These are phyloP conservation scores for Cyclargus thomasi DNA, from an alignment of 1,140 invertebrate genomes.

Conservation along the genomic window DNA sequence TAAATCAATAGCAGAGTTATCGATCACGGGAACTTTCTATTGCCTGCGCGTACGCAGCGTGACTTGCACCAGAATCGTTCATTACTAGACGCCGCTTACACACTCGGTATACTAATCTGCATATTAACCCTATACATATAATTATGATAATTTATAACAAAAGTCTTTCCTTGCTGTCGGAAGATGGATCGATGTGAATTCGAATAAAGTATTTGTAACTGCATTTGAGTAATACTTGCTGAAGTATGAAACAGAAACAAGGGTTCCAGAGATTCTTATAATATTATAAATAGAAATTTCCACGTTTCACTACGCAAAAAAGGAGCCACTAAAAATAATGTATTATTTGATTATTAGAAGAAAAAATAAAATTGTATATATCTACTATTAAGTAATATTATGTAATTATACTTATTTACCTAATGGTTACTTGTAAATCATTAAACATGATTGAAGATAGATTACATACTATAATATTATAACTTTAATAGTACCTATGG, in stretches of 20 bases:
- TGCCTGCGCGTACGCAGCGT: conserved; percentile 40
- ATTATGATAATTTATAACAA: conserved; percentile 16
- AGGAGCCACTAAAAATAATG: no score
- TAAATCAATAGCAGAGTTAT: conserved; percentile 12
- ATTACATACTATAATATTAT: no score
- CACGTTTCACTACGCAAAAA: no score
- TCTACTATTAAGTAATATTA: no score
- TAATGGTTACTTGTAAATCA: no score
- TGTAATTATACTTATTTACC: no score
- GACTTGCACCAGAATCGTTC: conserved; percentile 51
- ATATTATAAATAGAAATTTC: no score
- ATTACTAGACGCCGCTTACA: conserved; percentile 39
- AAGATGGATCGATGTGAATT: neutral
- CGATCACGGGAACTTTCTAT: conserved; percentile 34
- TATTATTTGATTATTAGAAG: no score
- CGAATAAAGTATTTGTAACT: neutral
- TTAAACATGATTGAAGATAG: no score
- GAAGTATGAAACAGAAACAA: neutral
- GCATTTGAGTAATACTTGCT: neutral
- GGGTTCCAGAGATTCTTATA: no score
- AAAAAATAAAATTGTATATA: no score
- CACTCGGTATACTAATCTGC: conserved; percentile 44
- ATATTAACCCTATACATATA: conserved; percentile 39
- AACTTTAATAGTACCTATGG: no score
- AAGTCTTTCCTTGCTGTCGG: neutral